These are phyloP conservation scores for Lordiphosa mommai DNA, from an alignment of 1,140 invertebrate genomes.

Conservation along the genomic window DNA sequence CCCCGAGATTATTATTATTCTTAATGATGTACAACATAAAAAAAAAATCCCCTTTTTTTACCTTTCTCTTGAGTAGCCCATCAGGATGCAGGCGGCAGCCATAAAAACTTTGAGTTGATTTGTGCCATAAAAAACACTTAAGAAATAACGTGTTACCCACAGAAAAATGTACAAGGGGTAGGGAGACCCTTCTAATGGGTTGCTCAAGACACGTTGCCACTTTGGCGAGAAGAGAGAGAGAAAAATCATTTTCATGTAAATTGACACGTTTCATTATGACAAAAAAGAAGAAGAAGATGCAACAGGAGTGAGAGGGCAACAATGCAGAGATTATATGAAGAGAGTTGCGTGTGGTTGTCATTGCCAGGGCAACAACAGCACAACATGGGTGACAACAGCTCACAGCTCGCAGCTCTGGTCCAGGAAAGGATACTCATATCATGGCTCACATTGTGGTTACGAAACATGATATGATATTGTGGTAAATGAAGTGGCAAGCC, in stretches of 20 bases:
- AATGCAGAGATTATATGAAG: too few species aligned
- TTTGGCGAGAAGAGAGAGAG: slow-evolving; percentile 13
- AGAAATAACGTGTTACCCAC: slow-evolving; percentile 14
- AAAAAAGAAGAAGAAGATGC: background rate
- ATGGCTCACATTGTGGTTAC: too few species aligned
- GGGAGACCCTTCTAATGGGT: slow-evolving; percentile 32
- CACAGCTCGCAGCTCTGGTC: too few species aligned
- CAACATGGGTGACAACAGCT: too few species aligned
- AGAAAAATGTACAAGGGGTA: background rate
- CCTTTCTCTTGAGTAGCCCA: slow-evolving; percentile 43
- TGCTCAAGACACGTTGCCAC: slow-evolving; percentile 51
- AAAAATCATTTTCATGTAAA: slow-evolving; percentile 51
- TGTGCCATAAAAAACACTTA: slow-evolving; percentile 52
- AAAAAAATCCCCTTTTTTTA: slow-evolving; percentile 32
- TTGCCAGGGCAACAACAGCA: too few species aligned
- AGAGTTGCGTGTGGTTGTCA: too few species aligned
- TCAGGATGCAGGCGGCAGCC: slow-evolving; percentile 39
- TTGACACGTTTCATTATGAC: slow-evolving; percentile 51
- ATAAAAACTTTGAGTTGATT: slow-evolving; percentile 39
- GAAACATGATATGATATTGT: too few species aligned
- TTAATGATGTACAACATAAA: slow-evolving; percentile 54
- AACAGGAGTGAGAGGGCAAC: too few species aligned
- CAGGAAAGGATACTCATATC: too few species aligned
- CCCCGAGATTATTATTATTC: slow-evolving; percentile 42
- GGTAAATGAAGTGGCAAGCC: too few species aligned